Evolutionary conservation across 2,797 vertebrate species (phyloP).

Genomic region (Ispidina lecontei): DNA sequence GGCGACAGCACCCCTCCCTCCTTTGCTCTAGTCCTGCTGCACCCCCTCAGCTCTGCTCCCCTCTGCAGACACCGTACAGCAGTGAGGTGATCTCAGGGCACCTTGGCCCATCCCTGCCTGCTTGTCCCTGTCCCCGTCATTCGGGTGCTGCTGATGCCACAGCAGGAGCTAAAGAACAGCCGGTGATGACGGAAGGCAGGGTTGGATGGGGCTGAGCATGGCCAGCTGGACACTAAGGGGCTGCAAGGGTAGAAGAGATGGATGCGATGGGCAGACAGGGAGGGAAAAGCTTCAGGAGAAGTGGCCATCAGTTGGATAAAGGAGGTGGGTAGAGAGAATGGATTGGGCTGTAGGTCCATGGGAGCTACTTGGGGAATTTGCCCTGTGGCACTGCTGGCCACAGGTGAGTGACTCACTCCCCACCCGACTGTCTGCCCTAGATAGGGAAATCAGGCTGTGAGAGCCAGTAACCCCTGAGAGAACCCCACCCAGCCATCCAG

Average conservation of each 20-base stretch:
- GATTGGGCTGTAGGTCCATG: not conserved
- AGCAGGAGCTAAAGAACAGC: not conserved
- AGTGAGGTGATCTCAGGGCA: not conserved
- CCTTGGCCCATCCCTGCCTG: not conserved
- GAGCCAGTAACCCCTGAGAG: not conserved
- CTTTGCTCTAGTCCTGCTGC: not conserved
- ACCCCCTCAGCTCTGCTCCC: not conserved
- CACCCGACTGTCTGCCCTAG: not conserved
- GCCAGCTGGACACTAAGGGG: not conserved
- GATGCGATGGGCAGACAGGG: fast-evolving
- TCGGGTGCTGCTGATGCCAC: not conserved
- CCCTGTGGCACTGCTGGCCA: not conserved
- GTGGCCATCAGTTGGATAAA: not conserved
- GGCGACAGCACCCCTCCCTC: not conserved
- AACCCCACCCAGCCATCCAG: not conserved
- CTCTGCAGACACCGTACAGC: not conserved
- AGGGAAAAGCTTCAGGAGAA: not conserved
- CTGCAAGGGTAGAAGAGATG: not conserved
- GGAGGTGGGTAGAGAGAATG: not conserved
- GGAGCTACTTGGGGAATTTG: not conserved
- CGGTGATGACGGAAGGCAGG: not conserved
- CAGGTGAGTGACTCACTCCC: not conserved
- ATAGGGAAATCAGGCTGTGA: not conserved
- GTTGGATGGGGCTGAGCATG: not conserved
- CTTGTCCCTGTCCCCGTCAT: not conserved